Percentiles rank a stretch among this genome's conserved stretches.
Conservation (phyloP, 2,888 invertebrate genomes). For the Phytoseiulus persimilis region DNA sequence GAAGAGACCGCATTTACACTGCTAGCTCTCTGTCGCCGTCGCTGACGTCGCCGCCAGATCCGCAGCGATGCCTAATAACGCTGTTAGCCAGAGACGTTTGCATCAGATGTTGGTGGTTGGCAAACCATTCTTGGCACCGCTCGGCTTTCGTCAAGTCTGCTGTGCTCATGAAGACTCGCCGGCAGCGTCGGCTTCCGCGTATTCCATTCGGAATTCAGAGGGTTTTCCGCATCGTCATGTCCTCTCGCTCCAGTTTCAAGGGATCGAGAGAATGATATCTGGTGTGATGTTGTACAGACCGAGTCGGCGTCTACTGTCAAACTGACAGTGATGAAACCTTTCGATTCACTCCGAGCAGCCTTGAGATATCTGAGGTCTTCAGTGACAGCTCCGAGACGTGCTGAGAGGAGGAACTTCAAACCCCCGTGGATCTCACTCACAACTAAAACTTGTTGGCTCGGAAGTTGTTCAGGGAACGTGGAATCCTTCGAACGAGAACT, state of each 20-base stretch:
- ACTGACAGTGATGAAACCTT: background rate
- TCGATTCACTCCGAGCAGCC: background rate
- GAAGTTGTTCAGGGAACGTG: too few species aligned
- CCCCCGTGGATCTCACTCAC: background rate
- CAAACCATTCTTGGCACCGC: background rate
- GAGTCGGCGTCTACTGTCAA: background rate
- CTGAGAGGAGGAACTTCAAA: background rate
- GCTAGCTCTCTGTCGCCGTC: background rate
- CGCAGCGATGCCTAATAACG: background rate
- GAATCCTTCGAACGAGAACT: too few species aligned
- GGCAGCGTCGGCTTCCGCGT: too few species aligned
- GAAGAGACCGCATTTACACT: background rate
- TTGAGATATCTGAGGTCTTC: background rate
- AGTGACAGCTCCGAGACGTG: background rate
- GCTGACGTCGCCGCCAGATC: background rate
- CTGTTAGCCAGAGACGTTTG: background rate
- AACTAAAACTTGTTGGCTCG: too few species aligned
- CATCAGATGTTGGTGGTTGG: background rate
- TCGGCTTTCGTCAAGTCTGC: background rate
- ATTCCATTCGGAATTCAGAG: too few species aligned
- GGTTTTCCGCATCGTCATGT: too few species aligned
- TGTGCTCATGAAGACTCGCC: background rate
- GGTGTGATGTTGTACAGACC: background rate
- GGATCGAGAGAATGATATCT: background rate
- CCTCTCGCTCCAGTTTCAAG: background rate